These are phyloP conservation scores for Gulo gulo DNA, from an alignment of 2,113 vertebrate genomes.

Conservation along the genomic window DNA sequence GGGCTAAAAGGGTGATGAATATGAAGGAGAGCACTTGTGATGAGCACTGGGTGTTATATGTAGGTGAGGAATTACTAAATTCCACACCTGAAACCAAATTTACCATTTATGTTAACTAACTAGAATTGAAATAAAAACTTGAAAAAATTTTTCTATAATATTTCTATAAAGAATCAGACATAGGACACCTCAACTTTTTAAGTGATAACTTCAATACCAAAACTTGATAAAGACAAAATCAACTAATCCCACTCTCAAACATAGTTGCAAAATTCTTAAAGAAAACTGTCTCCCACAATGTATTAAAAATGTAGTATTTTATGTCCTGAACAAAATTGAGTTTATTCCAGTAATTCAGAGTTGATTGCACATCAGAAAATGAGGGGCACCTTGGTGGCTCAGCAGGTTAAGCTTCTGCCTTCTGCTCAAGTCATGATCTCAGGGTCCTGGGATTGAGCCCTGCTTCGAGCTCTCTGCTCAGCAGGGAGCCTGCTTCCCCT, in stretches of 20 bases:
- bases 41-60: neutral
- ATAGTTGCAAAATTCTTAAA: neutral
- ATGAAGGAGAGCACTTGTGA: neutral
- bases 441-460: too few species aligned
- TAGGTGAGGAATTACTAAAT: neutral
- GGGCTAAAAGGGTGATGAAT: neutral
- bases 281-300: neutral
- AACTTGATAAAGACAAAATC: neutral
- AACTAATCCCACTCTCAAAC: neutral
- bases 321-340: neutral
- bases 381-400: too few species aligned
- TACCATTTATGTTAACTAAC: neutral
- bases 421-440: too few species aligned
- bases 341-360: neutral
- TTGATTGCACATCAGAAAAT: conserved; percentile 11
- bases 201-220: neutral
- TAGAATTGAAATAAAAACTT: neutral
- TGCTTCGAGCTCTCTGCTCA: too few species aligned
- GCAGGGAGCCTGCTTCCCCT: too few species aligned
- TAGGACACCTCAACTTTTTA: neutral
- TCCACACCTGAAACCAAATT: neutral
- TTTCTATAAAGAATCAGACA: neutral
- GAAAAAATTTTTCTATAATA: neutral
- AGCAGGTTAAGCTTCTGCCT: too few species aligned
- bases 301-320: neutral